Conservation (phyloP, 2,797 vertebrate species). For the Xenopus petersii region DNA sequence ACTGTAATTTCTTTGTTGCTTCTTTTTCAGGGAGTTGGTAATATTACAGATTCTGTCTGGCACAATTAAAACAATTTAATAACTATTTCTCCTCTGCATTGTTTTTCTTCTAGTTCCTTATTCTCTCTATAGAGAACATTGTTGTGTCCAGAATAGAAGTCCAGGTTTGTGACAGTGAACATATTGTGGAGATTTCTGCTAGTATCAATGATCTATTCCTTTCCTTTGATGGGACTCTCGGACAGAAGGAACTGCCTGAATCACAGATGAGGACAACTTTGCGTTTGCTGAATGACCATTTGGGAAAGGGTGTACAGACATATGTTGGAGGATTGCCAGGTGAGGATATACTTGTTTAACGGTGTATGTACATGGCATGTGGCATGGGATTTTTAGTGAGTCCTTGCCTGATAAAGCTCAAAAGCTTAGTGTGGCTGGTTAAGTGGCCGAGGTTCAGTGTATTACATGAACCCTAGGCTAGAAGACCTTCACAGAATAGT, state of each 20-base stretch:
- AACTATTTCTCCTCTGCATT: too few species aligned
- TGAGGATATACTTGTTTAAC: constrained; percentile 51
- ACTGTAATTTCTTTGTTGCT: too few species aligned
- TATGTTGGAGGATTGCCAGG: constrained; percentile 91
- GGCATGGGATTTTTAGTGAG: too few species aligned
- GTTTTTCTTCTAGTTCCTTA: constrained; percentile 70
- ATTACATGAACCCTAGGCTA: too few species aligned
- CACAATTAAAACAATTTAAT: too few species aligned
- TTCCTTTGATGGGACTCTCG: constrained; percentile 72
- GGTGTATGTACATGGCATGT: background rate
- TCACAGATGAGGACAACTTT: constrained; percentile 66
- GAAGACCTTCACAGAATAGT: too few species aligned
- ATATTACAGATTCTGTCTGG: background rate
- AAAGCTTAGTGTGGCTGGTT: too few species aligned
- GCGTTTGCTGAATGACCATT: constrained; percentile 57
- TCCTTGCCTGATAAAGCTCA: too few species aligned
- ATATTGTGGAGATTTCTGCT: constrained; percentile 74
- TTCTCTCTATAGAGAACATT: constrained; percentile 72
- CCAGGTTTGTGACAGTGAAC: constrained; percentile 78
- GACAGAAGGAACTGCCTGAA: constrained; percentile 64
- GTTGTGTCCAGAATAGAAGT: constrained; percentile 77
- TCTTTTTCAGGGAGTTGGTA: too few species aligned
- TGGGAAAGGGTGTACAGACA: constrained; percentile 70
- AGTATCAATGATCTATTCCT: constrained; percentile 70
- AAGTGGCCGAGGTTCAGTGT: too few species aligned